Conservation (phyloP, 2,888 invertebrate species). For the Phrixothrix hirtus region DNA sequence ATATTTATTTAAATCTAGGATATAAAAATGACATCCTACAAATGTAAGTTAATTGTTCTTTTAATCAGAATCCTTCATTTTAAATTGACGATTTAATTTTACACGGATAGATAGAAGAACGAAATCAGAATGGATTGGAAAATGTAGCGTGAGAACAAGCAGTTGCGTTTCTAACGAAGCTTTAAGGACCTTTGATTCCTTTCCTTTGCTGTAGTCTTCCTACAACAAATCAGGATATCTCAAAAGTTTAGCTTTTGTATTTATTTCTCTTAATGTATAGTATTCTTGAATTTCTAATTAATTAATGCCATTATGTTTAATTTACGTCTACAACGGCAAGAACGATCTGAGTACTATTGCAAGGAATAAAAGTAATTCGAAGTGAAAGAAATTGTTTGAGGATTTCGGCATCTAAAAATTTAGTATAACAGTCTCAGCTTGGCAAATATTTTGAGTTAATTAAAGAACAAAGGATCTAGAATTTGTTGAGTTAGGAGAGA, state of each 20-base stretch:
- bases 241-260: conserved; percentile 7
- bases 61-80: too few species aligned
- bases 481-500: conserved; percentile 31
- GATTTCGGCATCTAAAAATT: conserved; percentile 17
- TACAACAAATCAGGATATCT: conserved; percentile 14
- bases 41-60: too few species aligned
- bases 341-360: too few species aligned
- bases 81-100: too few species aligned
- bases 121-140: conserved; percentile 23
- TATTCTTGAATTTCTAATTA: too few species aligned
- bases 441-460: conserved; percentile 54
- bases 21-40: too few species aligned
- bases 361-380: too few species aligned
- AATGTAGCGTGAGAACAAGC: conserved; percentile 28
- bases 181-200: conserved; percentile 38
- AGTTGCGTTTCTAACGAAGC: conserved; percentile 37
- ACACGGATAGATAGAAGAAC: conserved; percentile 6
- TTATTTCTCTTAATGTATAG: too few species aligned
- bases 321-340: too few species aligned
- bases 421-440: conserved; percentile 20
- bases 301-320: too few species aligned
- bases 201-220: conserved; percentile 30
- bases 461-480: conserved; percentile 47
- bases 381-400: conserved; percentile 6
- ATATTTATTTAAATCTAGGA: too few species aligned